These are phyloP conservation scores for Gopherus evgoodei DNA, from an alignment of 2,113 vertebrate species.

Conservation along the genomic window DNA sequence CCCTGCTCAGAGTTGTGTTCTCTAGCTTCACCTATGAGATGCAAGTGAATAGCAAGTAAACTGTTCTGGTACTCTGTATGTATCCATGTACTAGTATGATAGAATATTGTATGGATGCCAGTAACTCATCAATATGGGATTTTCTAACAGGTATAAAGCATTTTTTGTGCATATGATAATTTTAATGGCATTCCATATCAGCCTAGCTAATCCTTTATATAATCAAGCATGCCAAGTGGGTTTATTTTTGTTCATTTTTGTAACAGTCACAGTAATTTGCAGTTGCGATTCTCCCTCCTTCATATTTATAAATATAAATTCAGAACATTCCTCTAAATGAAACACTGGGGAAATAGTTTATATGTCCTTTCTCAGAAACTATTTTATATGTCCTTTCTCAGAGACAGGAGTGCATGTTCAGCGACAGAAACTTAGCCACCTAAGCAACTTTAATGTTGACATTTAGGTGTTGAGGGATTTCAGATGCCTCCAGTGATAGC, in stretches of 20 bases:
- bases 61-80: background rate
- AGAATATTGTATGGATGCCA: background rate
- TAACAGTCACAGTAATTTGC: background rate
- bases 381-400: background rate
- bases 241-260: background rate
- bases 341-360: background rate
- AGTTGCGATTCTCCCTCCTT: background rate
- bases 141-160: background rate
- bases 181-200: background rate
- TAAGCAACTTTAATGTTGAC: background rate
- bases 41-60: background rate
- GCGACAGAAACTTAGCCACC: background rate
- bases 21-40: background rate
- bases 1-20: background rate
- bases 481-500: background rate
- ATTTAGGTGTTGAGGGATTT: background rate
- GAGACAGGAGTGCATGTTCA: background rate
- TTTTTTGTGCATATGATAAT: background rate
- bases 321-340: background rate
- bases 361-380: background rate
- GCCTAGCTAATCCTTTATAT: background rate
- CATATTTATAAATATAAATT: background rate
- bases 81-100: background rate
- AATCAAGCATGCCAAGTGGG: background rate
- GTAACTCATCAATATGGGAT: background rate